A percentile compares a stretch with the other conserved stretches of the same genome.
Conservation (phyloP, 2,797 vertebrate genomes). For the Rhabdophis nuchalis region DNA sequence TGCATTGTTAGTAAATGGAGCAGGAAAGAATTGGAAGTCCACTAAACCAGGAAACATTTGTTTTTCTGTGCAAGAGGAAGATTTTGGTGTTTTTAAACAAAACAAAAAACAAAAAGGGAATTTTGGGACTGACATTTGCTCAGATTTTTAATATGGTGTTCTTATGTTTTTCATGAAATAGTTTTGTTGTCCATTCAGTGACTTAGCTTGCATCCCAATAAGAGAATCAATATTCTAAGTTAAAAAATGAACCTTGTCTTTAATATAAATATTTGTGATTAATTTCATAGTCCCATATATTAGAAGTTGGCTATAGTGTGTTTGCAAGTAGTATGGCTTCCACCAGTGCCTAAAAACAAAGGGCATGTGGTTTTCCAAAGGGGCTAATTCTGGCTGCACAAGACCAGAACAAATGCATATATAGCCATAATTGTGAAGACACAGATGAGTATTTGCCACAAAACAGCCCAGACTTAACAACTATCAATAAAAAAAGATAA, state of each 20-base stretch:
- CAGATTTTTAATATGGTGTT: not conserved
- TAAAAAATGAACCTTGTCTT: not conserved
- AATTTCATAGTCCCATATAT: not conserved
- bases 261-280: not conserved
- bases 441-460: not conserved
- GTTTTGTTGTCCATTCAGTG: not conserved
- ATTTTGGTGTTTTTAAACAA: not conserved
- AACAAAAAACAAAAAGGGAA: not conserved
- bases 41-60: not conserved
- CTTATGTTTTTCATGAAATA: not conserved
- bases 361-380: not conserved
- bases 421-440: not conserved
- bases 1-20: not conserved
- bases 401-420: not conserved
- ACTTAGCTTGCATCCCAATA: not conserved
- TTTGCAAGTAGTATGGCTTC: not conserved
- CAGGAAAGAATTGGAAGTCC: not conserved
- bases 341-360: not conserved
- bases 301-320: not conserved
- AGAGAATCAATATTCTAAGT: not conserved
- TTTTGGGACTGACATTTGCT: not conserved
- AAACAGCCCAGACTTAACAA: not conserved
- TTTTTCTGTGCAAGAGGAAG: not conserved
- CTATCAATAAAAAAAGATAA: not conserved
- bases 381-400: not conserved